A percentile compares a stretch with the other conserved stretches of the same genome.
phyloP scores from a whole-genome alignment of 1,140 invertebrate species.

The Pectinophora gossypiella region DNA sequence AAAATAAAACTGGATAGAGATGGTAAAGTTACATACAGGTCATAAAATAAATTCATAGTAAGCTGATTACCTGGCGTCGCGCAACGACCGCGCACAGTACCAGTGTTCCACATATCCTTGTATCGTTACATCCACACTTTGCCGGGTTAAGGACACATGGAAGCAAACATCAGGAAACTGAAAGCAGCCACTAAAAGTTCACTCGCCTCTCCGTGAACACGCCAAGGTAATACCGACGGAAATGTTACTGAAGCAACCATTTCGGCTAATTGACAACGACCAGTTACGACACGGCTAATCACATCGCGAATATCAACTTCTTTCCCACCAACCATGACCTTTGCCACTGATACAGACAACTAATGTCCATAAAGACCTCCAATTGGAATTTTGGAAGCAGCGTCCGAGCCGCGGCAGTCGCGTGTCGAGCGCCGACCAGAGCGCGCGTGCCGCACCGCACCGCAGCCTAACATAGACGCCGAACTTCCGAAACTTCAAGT shows the following conservation, averaged over 20 bases:
- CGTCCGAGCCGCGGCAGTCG: conserved; percentile 43
- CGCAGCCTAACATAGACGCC: conserved; percentile 7
- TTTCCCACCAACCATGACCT: conserved; percentile 46
- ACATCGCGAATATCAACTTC: too few species aligned
- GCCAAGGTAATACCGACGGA: neutral
- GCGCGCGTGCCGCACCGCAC: conserved; percentile 27
- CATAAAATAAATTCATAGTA: too few species aligned
- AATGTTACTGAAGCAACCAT: neutral
- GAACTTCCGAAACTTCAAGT: conserved; percentile 20
- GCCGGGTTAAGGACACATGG: neutral
- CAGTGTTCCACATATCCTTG: too few species aligned
- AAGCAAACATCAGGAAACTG: neutral
- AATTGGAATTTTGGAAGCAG: conserved; percentile 44
- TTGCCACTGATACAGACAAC: conserved; percentile 37
- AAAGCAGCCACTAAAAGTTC: neutral
- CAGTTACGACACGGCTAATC: neutral
- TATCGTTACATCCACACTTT: too few species aligned
- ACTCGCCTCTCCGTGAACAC: neutral
- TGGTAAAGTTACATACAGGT: too few species aligned
- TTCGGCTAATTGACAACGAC: neutral
- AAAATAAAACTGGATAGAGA: too few species aligned
- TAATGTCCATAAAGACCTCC: conserved; percentile 48
- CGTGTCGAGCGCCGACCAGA: conserved; percentile 39
- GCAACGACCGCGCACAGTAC: too few species aligned
- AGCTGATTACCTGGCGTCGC: too few species aligned